Evolutionary conservation across 2,888 invertebrate species (phyloP).

Genomic region (Perizoma flavofasciatum): DNA sequence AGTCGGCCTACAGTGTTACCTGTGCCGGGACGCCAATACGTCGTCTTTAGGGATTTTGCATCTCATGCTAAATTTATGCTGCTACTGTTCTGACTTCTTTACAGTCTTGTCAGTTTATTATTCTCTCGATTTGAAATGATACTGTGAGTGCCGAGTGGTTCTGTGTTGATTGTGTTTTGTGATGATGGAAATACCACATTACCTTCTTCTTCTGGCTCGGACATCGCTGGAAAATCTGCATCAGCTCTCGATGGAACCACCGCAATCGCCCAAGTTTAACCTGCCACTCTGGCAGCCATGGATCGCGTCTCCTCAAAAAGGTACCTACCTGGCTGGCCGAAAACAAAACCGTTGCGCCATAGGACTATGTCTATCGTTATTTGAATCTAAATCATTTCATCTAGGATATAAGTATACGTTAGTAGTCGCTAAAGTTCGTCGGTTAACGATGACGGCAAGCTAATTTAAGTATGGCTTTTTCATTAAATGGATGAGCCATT

Average conservation of each 20-base stretch:
- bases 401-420: neutral
- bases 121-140: constrained; percentile 33
- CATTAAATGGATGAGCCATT: too few relatives aligned
- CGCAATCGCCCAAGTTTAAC: constrained; percentile 80
- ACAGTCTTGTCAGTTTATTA: constrained; percentile 2
- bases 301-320: constrained; percentile 72
- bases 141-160: constrained; percentile 45
- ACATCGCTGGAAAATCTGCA: constrained; percentile 66
- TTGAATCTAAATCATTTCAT: neutral
- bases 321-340: constrained; percentile 43
- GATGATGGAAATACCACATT: constrained; percentile 80
- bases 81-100: constrained; percentile 15
- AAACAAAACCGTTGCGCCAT: neutral
- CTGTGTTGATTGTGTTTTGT: constrained; percentile 52
- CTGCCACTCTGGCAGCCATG: constrained; percentile 80
- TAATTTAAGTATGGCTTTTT: too few relatives aligned
- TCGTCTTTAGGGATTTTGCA: constrained; percentile 58
- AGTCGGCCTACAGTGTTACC: constrained; percentile 83
- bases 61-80: constrained; percentile 47
- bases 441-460: too few relatives aligned
- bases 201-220: constrained; percentile 72
- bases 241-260: constrained; percentile 75
- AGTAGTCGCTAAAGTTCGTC: too few relatives aligned
- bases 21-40: constrained; percentile 77
- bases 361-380: neutral